phyloP scores from a whole-genome alignment of 2,797 vertebrate genomes.

The Caiman crocodilus region DNA sequence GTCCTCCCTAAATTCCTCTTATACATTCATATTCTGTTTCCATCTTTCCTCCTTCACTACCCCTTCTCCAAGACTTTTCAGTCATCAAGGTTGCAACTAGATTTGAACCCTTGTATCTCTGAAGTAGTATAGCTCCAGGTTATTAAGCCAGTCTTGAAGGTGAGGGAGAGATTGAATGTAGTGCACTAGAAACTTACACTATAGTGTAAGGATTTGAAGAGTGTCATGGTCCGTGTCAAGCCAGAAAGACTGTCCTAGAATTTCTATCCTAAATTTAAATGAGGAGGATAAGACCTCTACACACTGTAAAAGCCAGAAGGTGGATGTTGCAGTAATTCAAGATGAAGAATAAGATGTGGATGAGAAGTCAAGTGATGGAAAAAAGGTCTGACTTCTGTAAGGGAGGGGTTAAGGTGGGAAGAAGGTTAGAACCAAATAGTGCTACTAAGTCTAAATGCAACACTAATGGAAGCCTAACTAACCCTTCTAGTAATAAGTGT shows the following conservation, averaged over 20 bases:
- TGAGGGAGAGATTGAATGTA: not conserved
- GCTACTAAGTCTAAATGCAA: not conserved
- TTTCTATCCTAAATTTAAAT: not conserved
- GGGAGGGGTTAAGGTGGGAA: not conserved
- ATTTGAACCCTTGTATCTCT: not conserved
- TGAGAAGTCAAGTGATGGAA: not conserved
- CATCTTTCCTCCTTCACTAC: not conserved
- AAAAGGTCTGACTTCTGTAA: not conserved
- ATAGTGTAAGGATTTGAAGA: not conserved
- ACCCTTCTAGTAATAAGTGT: not conserved
- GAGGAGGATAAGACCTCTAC: not conserved
- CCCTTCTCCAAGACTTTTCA: not conserved
- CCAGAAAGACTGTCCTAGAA: not conserved
- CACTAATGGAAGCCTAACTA: accelerated
- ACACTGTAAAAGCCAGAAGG: not conserved
- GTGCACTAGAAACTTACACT: not conserved
- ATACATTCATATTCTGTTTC: too few relatives aligned
- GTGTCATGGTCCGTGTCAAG: not conserved
- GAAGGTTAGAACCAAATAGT: too few relatives aligned
- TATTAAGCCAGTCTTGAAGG: not conserved
- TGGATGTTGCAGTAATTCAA: not conserved
- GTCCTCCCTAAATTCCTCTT: too few relatives aligned
- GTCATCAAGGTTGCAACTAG: accelerated
- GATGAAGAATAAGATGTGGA: not conserved
- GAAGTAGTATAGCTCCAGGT: not conserved